Percentiles rank a stretch among this genome's conserved stretches.
Evolutionary conservation across 2,113 vertebrate genomes (phyloP).

Genomic region (Lontra canadensis): DNA sequence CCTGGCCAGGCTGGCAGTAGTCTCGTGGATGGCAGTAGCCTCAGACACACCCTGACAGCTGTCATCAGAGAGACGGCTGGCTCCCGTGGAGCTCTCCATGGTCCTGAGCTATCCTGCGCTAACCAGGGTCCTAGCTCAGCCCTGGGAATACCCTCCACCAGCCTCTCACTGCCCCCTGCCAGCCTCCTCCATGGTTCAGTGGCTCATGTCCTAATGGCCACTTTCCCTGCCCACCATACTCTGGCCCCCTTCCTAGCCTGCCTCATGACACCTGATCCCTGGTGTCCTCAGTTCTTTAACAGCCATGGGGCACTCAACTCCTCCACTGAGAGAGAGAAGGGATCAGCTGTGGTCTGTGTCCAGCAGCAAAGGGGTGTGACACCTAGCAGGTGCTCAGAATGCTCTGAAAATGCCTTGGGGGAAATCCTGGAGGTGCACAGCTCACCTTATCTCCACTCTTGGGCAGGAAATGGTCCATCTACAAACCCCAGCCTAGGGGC

Average conservation of each 20-base stretch:
- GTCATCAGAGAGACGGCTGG: background rate
- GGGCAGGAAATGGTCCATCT: background rate
- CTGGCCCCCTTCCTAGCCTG: background rate
- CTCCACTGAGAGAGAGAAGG: background rate
- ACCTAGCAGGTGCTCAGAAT: background rate
- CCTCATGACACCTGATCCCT: background rate
- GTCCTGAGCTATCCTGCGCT: slow-evolving; percentile 63
- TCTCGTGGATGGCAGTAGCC: background rate
- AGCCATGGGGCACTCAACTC: background rate
- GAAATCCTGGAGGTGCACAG: background rate
- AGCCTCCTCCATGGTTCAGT: background rate
- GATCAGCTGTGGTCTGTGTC: background rate
- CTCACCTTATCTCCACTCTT: background rate
- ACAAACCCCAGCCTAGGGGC: background rate
- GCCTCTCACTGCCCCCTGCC: background rate
- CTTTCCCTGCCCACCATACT: background rate
- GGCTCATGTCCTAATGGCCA: background rate
- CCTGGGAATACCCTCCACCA: background rate
- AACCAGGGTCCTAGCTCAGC: slow-evolving; percentile 43
- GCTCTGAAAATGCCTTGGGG: background rate
- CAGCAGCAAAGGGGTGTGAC: background rate
- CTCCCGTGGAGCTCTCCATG: slow-evolving; percentile 61
- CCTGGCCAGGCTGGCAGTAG: background rate
- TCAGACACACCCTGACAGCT: slow-evolving; percentile 24
- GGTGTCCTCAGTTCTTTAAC: background rate